A percentile compares a stretch with the other conserved stretches of the same genome.
These are phyloP conservation scores for Schizotus pectinicornis DNA, from an alignment of 2,888 invertebrate genomes.

Conservation along the genomic window DNA sequence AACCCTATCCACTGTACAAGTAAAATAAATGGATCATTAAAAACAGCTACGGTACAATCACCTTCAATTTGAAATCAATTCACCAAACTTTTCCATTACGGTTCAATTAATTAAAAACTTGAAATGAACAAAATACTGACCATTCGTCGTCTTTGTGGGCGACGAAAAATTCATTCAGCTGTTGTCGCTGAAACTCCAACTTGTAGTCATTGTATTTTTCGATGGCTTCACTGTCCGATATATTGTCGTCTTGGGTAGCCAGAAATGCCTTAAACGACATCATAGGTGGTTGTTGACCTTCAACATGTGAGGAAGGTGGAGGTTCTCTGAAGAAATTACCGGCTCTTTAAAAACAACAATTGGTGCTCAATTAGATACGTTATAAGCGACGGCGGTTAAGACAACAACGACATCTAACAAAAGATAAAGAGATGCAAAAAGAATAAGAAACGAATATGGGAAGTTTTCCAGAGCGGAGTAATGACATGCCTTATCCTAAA, in stretches of 20 bases:
- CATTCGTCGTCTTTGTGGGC: conserved; percentile 99
- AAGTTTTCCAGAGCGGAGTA: conserved; percentile 1
- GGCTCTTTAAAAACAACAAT: conserved; percentile 46
- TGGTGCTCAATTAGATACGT: conserved; percentile 11
- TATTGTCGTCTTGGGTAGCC: conserved; percentile 95
- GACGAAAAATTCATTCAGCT: conserved; percentile 97
- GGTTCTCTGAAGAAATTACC: conserved; percentile 62
- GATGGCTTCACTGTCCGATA: conserved; percentile 96
- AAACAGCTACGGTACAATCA: conserved; percentile 20
- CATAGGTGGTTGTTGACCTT: conserved; percentile 87
- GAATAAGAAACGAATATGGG: conserved; percentile 4
- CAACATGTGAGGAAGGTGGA: conserved; percentile 52
- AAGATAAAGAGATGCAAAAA: conserved; percentile 17
- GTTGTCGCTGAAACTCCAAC: conserved; percentile 93
- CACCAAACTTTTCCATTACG: conserved; percentile 3
- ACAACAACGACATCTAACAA: conserved; percentile 8
- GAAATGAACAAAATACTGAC: conserved; percentile 65
- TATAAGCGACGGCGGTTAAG: not conserved
- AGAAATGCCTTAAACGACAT: conserved; percentile 97
- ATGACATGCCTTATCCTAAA: conserved; percentile 27
- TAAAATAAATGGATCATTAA: not conserved
- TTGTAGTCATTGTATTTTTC: conserved; percentile 98
- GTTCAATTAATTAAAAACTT: conserved; percentile 17
- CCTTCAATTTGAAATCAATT: conserved; percentile 10
- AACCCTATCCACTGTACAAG: conserved; percentile 1